These are phyloP conservation scores for Pleuronectes platessa DNA, from an alignment of 2,113 vertebrate genomes.

Conservation along the genomic window DNA sequence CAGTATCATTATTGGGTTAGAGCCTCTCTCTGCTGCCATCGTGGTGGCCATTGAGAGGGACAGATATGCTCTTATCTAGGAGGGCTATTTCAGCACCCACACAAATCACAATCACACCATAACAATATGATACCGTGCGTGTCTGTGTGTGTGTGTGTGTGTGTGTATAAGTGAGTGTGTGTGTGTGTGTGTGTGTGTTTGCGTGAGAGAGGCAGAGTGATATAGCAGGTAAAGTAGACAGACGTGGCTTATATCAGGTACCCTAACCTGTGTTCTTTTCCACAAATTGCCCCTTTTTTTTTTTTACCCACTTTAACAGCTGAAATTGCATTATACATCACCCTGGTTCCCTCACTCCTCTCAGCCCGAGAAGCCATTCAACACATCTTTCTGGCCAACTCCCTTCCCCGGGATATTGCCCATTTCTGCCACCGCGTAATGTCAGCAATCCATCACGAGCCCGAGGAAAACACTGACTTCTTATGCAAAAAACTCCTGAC, in stretches of 20 bases:
- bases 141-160: conserved; percentile 4
- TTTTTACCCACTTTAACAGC: conserved; percentile 40
- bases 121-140: conserved; percentile 57
- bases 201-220: background rate
- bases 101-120: conserved; percentile 71
- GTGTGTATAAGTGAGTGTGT: too few relatives aligned
- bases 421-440: conserved; percentile 21
- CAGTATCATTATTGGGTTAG: conserved; percentile 74
- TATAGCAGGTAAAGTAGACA: background rate
- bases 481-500: conserved; percentile 29
- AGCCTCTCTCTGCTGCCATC: conserved; percentile 69
- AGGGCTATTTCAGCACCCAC: conserved; percentile 73
- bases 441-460: conserved; percentile 24
- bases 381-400: conserved; percentile 13
- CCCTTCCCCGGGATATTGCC: conserved; percentile 14
- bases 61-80: conserved; percentile 76
- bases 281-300: conserved; percentile 9
- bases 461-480: conserved; percentile 31
- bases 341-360: conserved; percentile 19
- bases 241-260: conserved; percentile 44
- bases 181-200: too few relatives aligned
- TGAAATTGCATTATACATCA: conserved; percentile 53
- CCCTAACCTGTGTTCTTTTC: conserved; percentile 29
- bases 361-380: conserved; percentile 15
- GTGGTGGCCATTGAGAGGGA: conserved; percentile 70